Conservation (phyloP, 2,797 vertebrate species). For the Coranthus polyacanthus region DNA sequence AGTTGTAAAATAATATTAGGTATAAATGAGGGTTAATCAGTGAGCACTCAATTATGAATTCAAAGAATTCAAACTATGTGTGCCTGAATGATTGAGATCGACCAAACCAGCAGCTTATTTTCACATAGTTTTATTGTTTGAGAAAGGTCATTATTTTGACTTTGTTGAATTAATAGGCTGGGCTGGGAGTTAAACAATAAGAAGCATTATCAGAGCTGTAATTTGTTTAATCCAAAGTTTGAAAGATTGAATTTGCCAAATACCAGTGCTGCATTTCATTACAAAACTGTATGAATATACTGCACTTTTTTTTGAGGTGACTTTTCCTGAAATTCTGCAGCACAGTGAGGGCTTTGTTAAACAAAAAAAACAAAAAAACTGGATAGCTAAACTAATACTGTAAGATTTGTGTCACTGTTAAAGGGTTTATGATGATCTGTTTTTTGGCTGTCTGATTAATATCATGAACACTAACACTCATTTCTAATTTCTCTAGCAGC, state of each 20-base stretch:
- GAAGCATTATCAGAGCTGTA: constrained; percentile 39
- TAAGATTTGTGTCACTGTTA: constrained; percentile 11
- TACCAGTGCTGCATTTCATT: constrained; percentile 51
- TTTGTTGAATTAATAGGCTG: too few relatives aligned
- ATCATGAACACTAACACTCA: constrained; percentile 25
- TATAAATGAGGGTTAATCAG: constrained; percentile 76
- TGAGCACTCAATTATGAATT: constrained; percentile 83
- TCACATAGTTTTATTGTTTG: constrained; percentile 54
- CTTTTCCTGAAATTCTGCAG: constrained; percentile 41
- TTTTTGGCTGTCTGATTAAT: constrained; percentile 34
- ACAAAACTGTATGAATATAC: constrained; percentile 48
- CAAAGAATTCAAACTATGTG: constrained; percentile 82
- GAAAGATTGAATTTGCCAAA: constrained; percentile 71
- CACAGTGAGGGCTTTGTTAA: constrained; percentile 51
- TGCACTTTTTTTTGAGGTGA: constrained; percentile 62
- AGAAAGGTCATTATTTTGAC: constrained; percentile 32
- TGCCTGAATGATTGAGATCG: constrained; percentile 69
- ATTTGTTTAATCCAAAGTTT: constrained; percentile 68
- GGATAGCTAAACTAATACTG: constrained; percentile 21
- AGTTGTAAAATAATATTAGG: constrained; percentile 61
- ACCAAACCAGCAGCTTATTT: constrained; percentile 61
- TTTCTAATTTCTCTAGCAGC: constrained; percentile 43
- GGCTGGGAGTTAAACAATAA: constrained; percentile 38
- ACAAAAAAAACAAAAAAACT: constrained; percentile 36
- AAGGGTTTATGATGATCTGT: constrained; percentile 24